Conservation (phyloP, 1,140 invertebrate genomes). For the Drosophila kikkawai region DNA sequence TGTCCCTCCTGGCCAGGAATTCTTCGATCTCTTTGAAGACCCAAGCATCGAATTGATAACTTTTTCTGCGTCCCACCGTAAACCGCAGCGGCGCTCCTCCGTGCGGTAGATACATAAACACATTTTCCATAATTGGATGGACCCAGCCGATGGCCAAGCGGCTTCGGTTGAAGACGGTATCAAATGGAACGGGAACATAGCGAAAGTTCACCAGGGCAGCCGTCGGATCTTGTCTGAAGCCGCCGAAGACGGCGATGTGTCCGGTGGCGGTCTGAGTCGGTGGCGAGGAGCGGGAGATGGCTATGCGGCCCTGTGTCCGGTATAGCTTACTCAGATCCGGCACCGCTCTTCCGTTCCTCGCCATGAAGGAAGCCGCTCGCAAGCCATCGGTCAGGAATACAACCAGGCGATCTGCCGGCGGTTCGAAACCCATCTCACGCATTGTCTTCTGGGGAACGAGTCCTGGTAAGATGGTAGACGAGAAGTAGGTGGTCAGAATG, state of each 20-base stretch:
- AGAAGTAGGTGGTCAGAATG: constrained; percentile 88
- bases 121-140: not conserved
- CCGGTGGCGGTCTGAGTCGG: constrained; percentile 98
- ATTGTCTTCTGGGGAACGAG: constrained; percentile 85
- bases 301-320: constrained; percentile 90
- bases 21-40: constrained; percentile 20
- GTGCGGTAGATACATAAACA: not conserved
- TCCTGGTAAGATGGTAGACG: constrained; percentile 87
- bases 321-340: constrained; percentile 56
- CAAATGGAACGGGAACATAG: constrained; percentile 98
- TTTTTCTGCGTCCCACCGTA: not conserved
- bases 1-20: constrained; percentile 88
- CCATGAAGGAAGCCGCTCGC: constrained; percentile 91
- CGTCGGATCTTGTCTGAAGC: constrained; percentile 98
- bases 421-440: constrained; percentile 73
- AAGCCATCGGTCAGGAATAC: constrained; percentile 95
- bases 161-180: constrained; percentile 97
- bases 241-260: constrained; percentile 96
- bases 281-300: constrained; percentile 94
- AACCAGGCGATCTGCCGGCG: constrained; percentile 91
- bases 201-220: constrained; percentile 96
- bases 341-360: constrained; percentile 59
- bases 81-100: constrained; percentile 14
- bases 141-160: constrained; percentile 88
- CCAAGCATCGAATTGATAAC: constrained; percentile 3